Conservation (phyloP, 2,888 invertebrate species). For the Ptychoptera contaminata region DNA sequence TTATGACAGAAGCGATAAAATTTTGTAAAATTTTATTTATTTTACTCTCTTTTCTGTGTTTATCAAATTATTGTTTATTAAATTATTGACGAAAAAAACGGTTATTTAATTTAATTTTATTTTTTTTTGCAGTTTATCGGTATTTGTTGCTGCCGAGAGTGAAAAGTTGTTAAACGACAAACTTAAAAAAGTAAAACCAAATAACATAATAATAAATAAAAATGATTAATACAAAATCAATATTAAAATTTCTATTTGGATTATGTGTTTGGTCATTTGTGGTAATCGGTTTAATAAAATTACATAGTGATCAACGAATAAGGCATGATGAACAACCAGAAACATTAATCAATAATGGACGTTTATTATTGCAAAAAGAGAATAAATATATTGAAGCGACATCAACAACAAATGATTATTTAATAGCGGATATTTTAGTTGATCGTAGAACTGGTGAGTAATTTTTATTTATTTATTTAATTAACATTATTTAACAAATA, state of each 20-base stretch:
- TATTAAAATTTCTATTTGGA: conserved; percentile 29
- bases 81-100: too few species aligned
- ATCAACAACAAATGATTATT: conserved; percentile 30
- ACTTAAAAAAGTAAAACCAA: too few species aligned
- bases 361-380: conserved; percentile 29
- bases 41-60: too few species aligned
- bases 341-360: conserved; percentile 23
- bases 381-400: conserved; percentile 24
- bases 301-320: conserved; percentile 27
- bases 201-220: conserved; percentile 8
- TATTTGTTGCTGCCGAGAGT: too few species aligned
- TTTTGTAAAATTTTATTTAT: too few species aligned
- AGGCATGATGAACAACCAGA: conserved; percentile 25
- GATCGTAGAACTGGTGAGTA: conserved; percentile 30
- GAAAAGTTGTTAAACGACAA: too few species aligned
- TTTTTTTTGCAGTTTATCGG: too few species aligned
- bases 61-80: too few species aligned
- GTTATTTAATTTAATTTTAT: too few species aligned
- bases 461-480: not conserved
- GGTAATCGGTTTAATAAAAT: conserved; percentile 29
- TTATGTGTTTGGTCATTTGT: conserved; percentile 31
- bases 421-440: conserved; percentile 28
- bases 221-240: conserved; percentile 28
- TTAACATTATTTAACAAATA: too few species aligned
- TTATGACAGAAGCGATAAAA: too few species aligned